Conservation (phyloP, 2,888 invertebrate species). For the Rhorus exstirpatorius region DNA sequence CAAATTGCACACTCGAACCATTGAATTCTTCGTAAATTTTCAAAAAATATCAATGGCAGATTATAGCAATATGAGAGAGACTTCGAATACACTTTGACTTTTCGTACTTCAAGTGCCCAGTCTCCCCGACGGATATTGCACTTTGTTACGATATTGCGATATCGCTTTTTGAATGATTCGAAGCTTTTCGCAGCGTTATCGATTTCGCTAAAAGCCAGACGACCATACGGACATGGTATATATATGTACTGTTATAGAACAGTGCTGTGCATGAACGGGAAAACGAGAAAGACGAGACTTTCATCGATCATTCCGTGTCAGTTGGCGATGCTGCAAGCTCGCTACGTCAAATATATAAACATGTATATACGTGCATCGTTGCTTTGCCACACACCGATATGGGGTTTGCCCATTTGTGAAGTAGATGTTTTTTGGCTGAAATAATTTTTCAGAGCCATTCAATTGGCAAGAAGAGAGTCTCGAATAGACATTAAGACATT, state of each 20-base stretch:
- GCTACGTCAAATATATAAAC: background rate
- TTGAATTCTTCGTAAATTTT: no score
- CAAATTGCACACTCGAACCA: no score
- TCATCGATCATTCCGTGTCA: conserved; percentile 60
- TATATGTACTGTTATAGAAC: background rate
- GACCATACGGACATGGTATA: no score
- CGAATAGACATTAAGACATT: background rate
- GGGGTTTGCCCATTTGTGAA: no score
- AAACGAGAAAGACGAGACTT: conserved; percentile 49
- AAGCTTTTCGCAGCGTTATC: background rate
- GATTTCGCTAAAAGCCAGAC: conserved; percentile 22
- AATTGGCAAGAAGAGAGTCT: background rate
- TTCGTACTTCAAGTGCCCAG: no score
- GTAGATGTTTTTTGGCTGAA: background rate
- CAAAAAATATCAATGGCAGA: no score
- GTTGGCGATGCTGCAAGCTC: conserved; percentile 44
- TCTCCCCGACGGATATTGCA: no score
- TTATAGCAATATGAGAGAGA: no score
- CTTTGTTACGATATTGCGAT: background rate
- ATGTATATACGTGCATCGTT: no score
- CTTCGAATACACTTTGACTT: no score
- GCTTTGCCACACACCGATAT: background rate
- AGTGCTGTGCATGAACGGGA: conserved; percentile 24
- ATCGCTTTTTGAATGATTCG: background rate
- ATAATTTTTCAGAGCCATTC: background rate